Percentiles rank a stretch among this genome's conserved stretches.
These are phyloP conservation scores for Lottia gigantea DNA, from an alignment of 2,888 invertebrate genomes.

Conservation along the genomic window DNA sequence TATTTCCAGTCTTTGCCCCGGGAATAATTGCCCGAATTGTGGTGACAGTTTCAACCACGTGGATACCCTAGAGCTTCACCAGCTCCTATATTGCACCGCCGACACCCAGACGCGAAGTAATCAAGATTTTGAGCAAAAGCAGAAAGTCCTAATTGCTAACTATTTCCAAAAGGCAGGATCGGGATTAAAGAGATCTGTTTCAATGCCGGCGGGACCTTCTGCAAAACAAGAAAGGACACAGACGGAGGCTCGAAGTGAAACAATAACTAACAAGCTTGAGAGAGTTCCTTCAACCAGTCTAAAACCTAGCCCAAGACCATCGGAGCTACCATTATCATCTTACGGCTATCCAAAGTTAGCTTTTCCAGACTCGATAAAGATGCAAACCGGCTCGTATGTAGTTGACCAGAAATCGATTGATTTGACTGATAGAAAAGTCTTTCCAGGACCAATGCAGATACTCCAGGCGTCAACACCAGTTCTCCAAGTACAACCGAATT, in stretches of 20 bases:
- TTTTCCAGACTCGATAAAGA: neutral
- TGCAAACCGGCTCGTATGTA: neutral
- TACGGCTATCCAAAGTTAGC: neutral
- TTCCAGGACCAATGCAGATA: neutral
- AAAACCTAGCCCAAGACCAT: neutral
- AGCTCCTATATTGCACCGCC: slow-evolving; percentile 77
- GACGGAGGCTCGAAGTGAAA: slow-evolving; percentile 31
- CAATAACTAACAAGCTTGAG: neutral
- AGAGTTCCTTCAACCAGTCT: neutral
- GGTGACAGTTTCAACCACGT: slow-evolving; percentile 82
- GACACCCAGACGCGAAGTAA: neutral
- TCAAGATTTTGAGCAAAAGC: slow-evolving; percentile 16
- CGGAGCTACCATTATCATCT: neutral
- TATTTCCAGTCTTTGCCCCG: neutral
- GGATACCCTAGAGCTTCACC: slow-evolving; percentile 84
- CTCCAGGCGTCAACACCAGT: neutral
- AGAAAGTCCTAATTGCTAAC: slow-evolving; percentile 23
- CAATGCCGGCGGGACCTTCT: slow-evolving; percentile 14
- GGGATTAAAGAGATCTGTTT: slow-evolving; percentile 22
- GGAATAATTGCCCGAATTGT: slow-evolving; percentile 76
- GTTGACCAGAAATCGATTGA: neutral
- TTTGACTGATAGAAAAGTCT: neutral
- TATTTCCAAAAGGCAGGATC: slow-evolving; percentile 21
- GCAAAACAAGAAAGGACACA: slow-evolving; percentile 21
- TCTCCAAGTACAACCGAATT: neutral